Percentiles rank a stretch among this genome's conserved stretches.
Evolutionary conservation across 2,113 vertebrate species (phyloP).

Genomic region (Gallinago paraguaiae): DNA sequence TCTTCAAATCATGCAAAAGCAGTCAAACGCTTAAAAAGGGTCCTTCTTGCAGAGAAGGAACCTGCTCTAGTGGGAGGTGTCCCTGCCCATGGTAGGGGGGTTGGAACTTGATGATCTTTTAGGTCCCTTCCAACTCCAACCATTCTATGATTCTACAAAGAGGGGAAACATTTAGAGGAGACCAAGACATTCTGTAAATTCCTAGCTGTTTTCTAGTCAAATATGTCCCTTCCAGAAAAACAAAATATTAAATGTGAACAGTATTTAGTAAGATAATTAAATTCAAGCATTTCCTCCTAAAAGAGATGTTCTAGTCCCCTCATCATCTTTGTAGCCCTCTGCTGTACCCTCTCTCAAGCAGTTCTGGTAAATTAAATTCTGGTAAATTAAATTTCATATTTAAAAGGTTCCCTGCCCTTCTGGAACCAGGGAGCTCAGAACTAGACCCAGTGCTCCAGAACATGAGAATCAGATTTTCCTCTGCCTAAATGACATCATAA

Average conservation of each 20-base stretch:
- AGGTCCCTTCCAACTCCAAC: no score
- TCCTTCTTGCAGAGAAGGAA: background rate
- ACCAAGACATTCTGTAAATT: background rate
- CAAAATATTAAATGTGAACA: background rate
- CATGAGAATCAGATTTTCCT: rapidly evolving
- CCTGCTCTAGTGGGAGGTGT: no score
- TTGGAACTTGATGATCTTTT: no score
- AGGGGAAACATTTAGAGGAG: background rate
- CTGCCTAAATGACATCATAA: rapidly evolving
- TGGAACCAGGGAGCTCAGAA: no score
- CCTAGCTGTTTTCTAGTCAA: background rate
- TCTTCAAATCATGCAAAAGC: background rate
- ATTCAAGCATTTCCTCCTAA: no score
- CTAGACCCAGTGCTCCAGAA: background rate
- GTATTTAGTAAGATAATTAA: background rate
- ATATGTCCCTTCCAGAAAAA: background rate
- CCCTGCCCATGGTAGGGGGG: no score
- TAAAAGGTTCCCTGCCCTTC: no score
- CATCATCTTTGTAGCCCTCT: no score
- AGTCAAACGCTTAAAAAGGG: background rate
- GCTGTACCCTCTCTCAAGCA: no score
- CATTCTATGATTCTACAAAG: background rate
- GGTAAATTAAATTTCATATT: no score
- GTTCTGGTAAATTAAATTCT: no score
- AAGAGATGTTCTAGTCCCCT: no score